Evolutionary conservation across 2,113 vertebrate species (phyloP).

Genomic region (Tympanuchus pallidicinctus): DNA sequence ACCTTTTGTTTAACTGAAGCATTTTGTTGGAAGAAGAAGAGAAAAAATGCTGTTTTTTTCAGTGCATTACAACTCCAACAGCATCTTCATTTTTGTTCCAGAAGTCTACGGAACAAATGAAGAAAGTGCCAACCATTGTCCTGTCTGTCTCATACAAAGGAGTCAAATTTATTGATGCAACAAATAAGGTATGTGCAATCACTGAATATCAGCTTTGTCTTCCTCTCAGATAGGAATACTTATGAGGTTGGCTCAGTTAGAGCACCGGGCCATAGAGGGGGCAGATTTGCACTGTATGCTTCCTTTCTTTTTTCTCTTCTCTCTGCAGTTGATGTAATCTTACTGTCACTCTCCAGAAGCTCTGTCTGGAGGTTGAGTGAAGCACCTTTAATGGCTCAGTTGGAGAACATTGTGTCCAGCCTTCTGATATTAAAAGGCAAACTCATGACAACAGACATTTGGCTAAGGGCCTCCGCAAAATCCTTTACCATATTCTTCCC

Average conservation of each 20-base stretch:
- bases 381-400: not conserved
- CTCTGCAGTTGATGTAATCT: not conserved
- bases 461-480: not conserved
- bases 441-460: not conserved
- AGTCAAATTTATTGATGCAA: constrained; percentile 99
- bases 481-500: not conserved
- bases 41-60: constrained; percentile 2
- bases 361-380: not conserved
- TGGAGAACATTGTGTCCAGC: not conserved
- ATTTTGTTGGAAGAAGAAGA: constrained; percentile 21
- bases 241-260: not conserved
- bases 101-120: constrained; percentile 99
- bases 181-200: constrained; percentile 90
- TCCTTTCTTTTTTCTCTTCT: not conserved
- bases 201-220: not conserved
- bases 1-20: constrained; percentile 22
- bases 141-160: constrained; percentile 99
- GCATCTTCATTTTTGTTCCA: constrained; percentile 77
- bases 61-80: constrained; percentile 47
- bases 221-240: not conserved
- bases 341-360: not conserved
- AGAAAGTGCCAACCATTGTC: constrained; percentile 98
- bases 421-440: not conserved
- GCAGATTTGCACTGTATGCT: not conserved
- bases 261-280: not conserved